These are phyloP conservation scores for Lophotis ruficrista DNA, from an alignment of 2,113 vertebrate genomes.

Conservation along the genomic window DNA sequence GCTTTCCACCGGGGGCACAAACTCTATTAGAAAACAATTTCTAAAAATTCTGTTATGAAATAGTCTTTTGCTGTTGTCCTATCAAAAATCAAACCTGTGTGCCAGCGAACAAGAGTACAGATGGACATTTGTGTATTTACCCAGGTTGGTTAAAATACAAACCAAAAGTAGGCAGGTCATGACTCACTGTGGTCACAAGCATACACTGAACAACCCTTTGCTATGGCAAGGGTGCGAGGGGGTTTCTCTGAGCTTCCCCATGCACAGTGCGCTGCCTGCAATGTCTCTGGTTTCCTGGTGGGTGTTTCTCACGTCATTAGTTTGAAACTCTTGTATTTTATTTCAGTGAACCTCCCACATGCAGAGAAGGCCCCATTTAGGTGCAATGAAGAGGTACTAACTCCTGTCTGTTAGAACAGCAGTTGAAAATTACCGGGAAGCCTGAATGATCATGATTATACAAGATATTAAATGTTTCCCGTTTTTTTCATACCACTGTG, in stretches of 20 bases:
- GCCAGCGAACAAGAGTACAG: background rate
- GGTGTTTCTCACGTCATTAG: background rate
- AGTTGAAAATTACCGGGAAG: background rate
- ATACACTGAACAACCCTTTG: rapidly evolving
- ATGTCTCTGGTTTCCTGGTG: background rate
- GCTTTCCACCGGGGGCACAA: background rate
- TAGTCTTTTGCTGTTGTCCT: background rate
- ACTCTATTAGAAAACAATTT: background rate
- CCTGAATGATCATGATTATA: background rate
- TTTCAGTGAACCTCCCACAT: background rate
- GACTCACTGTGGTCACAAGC: background rate
- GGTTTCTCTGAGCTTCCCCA: background rate
- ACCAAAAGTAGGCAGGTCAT: background rate
- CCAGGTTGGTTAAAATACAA: background rate
- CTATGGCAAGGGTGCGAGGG: rapidly evolving
- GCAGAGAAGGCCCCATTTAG: background rate
- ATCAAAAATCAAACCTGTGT: background rate
- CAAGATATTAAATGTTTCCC: background rate
- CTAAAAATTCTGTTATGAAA: background rate
- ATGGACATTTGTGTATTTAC: background rate
- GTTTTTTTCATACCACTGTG: background rate
- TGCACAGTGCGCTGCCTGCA: background rate
- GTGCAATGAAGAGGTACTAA: background rate
- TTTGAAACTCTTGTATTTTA: background rate
- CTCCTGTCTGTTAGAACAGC: background rate